Conservation (phyloP, 1,140 invertebrate species). For the Oreohelix idahoensis region DNA sequence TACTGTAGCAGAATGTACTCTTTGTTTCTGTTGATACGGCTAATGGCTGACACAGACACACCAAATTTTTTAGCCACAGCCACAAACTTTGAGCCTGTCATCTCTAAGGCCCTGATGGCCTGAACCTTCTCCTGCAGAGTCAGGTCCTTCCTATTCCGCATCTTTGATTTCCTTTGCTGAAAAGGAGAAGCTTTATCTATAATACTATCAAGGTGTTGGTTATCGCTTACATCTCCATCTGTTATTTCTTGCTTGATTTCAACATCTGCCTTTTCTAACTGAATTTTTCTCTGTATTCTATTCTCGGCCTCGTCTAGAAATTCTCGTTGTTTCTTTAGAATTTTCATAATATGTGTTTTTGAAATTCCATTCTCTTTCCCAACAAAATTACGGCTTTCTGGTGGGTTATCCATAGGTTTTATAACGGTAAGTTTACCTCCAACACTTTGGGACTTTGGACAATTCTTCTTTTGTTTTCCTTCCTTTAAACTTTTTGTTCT, state of each 20-base stretch:
- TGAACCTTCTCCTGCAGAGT: constrained; percentile 34
- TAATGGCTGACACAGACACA: constrained; percentile 29
- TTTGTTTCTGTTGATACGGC: constrained; percentile 31
- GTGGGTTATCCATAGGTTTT: neutral
- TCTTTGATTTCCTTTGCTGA: neutral
- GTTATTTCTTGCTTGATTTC: constrained; percentile 10
- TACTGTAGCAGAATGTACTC: constrained; percentile 9
- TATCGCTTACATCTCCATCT: neutral
- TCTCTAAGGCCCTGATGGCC: constrained; percentile 15
- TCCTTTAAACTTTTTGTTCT: neutral
- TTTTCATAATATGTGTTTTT: neutral
- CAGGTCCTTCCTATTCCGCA: constrained; percentile 29
- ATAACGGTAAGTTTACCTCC: neutral
- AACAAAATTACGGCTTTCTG: neutral
- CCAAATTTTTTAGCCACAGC: constrained; percentile 29
- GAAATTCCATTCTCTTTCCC: constrained; percentile 5
- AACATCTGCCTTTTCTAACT: neutral
- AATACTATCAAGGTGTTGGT: neutral
- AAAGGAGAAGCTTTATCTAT: neutral
- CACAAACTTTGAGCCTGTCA: constrained; percentile 7
- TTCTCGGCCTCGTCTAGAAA: neutral
- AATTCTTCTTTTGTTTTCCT: neutral
- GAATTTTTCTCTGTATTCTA: neutral
- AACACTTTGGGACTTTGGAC: neutral
- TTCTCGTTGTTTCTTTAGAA: neutral